Base-by-base conservation (phyloP, 1,140 invertebrate genomes). In the Drosophila kurseongensis region DNA sequence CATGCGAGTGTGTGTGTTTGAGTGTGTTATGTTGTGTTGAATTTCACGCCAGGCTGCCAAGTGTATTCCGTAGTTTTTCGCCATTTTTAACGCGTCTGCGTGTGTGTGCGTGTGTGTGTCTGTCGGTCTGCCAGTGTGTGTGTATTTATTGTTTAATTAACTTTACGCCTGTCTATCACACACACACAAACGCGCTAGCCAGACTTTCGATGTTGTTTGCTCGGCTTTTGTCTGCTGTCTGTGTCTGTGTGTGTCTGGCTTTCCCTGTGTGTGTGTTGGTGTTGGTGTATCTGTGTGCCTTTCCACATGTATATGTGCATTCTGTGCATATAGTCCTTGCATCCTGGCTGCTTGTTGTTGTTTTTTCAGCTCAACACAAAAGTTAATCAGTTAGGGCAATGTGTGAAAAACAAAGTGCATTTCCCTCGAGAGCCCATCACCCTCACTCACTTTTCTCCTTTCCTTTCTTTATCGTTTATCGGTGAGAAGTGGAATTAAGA, bases 331-430 rank as follows among this genome's bases (percentile, higher is more conserved):
- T 80, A 74, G 68, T 72, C 63, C 66, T 76, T 72, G 83, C 82
- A 85, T 71, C 44, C 60, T 18, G 52, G 14, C 40, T 48, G 13
- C 47, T 50, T 76, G 63, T 47, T 86, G 59, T 88, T 88, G 75
- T 83, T 89, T 73, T 81, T 83, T 48, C 67, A 76, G 80, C 79
- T 88, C 72, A 89, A 72, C 77, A 79, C 76, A 90, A 90, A 89
- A 90, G 86, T 90, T 90, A 90, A 90, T 90, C 85, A 90, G 85
- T 89, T 79, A 75, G 80, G 77, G 85, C 80, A 80, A 90, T 90
- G 85, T 90, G 85, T 90, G 85, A 90, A 90, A 90, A 90, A 86
- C 85, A 90, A 90, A 90, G 82, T 90, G 85, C 81, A 90, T 90
- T 90, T 75, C 71, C 73, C 73, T 75, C 50, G 36, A 40, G 48